Conservation (phyloP, 2,113 vertebrate genomes). For the Larimichthys crocea region DNA sequence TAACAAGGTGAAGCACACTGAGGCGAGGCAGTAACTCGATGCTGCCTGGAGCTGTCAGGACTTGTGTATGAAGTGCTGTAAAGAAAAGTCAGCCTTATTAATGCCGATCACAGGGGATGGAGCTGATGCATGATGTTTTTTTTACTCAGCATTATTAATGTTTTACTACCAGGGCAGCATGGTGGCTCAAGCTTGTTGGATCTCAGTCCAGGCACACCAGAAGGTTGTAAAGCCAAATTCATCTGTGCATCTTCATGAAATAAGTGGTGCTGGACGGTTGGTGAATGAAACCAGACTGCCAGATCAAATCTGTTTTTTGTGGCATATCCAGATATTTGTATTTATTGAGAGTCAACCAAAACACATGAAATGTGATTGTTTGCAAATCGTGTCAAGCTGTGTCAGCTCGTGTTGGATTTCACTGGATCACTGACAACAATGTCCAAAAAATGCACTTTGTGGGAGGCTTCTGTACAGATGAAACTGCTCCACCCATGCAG, state of each 20-base stretch:
- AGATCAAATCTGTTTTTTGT: too few relatives aligned
- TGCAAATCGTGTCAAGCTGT: too few relatives aligned
- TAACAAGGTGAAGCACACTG: neutral
- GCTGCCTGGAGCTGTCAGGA: conserved; percentile 18
- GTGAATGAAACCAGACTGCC: too few relatives aligned
- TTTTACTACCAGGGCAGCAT: neutral
- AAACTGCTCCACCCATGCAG: too few relatives aligned
- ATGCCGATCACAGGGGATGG: neutral
- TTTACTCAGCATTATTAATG: neutral
- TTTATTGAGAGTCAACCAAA: too few relatives aligned
- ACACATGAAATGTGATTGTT: too few relatives aligned
- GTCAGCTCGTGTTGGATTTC: too few relatives aligned
- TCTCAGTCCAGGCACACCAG: neutral
- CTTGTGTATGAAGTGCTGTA: neutral
- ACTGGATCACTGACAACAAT: too few relatives aligned
- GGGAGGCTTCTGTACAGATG: too few relatives aligned
- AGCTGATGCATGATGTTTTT: neutral
- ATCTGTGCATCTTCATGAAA: neutral
- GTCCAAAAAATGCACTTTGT: too few relatives aligned
- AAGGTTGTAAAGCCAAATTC: neutral
- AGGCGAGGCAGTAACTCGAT: conserved; percentile 26
- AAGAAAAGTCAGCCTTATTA: conserved; percentile 11
- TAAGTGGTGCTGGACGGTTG: neutral
- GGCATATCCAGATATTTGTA: too few relatives aligned
- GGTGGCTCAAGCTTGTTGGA: neutral